Percentiles rank a stretch among this genome's conserved stretches.
Evolutionary conservation across 2,888 invertebrate species (phyloP).

Genomic region (Chalcis sispes): DNA sequence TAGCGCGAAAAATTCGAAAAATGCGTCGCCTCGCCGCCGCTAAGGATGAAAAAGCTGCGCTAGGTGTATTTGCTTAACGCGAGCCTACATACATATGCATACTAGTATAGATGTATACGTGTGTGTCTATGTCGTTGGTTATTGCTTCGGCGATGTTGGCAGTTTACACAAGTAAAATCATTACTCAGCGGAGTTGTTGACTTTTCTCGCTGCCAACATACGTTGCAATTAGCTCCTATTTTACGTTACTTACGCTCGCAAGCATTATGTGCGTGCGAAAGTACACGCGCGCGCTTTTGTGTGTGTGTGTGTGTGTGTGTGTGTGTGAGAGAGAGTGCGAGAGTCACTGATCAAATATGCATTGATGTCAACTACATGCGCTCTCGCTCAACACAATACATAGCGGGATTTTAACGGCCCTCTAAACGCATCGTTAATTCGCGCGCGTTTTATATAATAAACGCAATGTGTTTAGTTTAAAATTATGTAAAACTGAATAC

Average conservation of each 20-base stretch:
- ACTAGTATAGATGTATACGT: too few species aligned
- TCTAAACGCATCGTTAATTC: background rate
- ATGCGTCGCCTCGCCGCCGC: background rate
- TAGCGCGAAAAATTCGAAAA: conserved; percentile 13
- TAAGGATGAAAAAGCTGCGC: background rate
- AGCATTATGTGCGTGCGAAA: background rate
- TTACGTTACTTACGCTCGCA: conserved; percentile 45
- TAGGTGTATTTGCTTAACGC: conserved; percentile 29
- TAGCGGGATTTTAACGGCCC: too few species aligned
- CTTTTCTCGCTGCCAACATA: conserved; percentile 64
- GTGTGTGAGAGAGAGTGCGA: too few species aligned
- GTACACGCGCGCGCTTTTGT: background rate
- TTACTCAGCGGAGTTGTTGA: conserved; percentile 65
- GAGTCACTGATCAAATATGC: conserved; percentile 59
- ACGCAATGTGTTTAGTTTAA: background rate
- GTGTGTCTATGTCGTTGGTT: background rate
- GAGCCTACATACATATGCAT: too few species aligned
- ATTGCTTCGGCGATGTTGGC: conserved; percentile 4
- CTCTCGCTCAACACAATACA: too few species aligned
- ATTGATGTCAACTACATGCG: conserved; percentile 2
- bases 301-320: background rate
- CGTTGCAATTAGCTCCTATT: conserved; percentile 63
- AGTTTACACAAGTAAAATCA: conserved; percentile 64
- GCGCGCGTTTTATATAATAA: background rate
- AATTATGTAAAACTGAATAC: too few species aligned